Evolutionary conservation across 2,888 invertebrate species (phyloP), one percentile per base, ranked within the genome.

Genomic region (Dryadula phaetusa): DNA sequence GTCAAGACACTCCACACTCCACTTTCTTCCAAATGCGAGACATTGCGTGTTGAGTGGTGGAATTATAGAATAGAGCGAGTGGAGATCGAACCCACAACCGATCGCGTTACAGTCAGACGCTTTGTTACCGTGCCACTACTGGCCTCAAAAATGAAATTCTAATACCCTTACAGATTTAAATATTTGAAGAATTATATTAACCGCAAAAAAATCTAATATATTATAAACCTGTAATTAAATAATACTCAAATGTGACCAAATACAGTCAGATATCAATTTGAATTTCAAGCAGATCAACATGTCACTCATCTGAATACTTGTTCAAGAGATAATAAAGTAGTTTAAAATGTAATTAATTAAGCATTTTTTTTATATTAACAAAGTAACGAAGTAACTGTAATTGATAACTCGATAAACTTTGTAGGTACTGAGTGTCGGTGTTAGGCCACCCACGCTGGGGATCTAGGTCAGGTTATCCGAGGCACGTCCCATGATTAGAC

Each of bases 381-480:
- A 53, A 22, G 18, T 60, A 20, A 46, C 18, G 16, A 7, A 28
- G 6, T 60, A 46, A 16, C 42, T n/a, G 42, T 42, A 28, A 49
- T n/a, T 49, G 49, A 60, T 47, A 58, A 32, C 28, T 42, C 14
- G n/a, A 12, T 65, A 32, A 65, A 49, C 64, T 60, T 52, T 28
- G 34, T 44, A 62, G 58, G 65, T 62, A 62, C 56, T 58, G 20
- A 25, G 62, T 62, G 69, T 25, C 65, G 62, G 62, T 56, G 61
- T 56, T 32, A 28, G 54, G 46, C 47, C 62, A 52, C 65, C 62
- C 46, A 65, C 62, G 65, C 58, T n/a, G 18, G 28, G 47, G 56
- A 69, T 62, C 37, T 66, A 40, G 69, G 69, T 54, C 62, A 65
- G 62, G 62, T 58, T 62, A 52, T 62, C 62, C 62, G 62, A 20